phyloP scores from a whole-genome alignment of 2,888 invertebrate species.

The Noctua janthina region DNA sequence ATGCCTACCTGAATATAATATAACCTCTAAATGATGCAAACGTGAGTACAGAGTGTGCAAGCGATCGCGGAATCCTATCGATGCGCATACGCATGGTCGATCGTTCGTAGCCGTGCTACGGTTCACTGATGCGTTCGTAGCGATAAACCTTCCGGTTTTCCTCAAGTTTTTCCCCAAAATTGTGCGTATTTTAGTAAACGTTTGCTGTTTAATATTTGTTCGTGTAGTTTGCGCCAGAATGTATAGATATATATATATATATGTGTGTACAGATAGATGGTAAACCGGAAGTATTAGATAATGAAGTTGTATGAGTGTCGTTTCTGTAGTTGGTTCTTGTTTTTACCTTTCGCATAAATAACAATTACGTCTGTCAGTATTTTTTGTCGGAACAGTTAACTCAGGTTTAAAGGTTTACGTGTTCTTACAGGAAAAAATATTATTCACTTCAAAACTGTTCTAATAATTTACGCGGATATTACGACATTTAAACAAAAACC shows the following conservation, averaged over 20 bases:
- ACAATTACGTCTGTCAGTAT: background rate
- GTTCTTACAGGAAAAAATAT: background rate
- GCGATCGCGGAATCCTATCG: background rate
- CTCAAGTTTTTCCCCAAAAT: conserved; percentile 36
- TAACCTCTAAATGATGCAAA: conserved; percentile 6
- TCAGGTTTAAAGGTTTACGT: background rate
- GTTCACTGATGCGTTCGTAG: background rate
- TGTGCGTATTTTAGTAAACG: conserved; percentile 9
- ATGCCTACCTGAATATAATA: background rate
- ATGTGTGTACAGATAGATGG: background rate
- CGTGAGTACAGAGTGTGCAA: background rate
- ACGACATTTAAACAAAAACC: conserved; percentile 5
- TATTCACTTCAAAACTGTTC: background rate
- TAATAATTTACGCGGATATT: conserved; percentile 11
- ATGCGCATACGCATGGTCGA: conserved; percentile 21
- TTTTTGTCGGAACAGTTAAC: background rate
- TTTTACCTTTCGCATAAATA: background rate
- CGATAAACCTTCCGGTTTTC: conserved; percentile 42
- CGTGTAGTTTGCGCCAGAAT: background rate
- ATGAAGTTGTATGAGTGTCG: background rate
- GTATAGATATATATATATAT: background rate
- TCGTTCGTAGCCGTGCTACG: background rate
- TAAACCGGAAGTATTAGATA: conserved; percentile 21
- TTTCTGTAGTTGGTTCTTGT: background rate
- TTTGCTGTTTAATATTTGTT: conserved; percentile 24